Base-by-base conservation (phyloP, 2,888 invertebrate species). In the Teleogryllus oceanicus region DNA sequence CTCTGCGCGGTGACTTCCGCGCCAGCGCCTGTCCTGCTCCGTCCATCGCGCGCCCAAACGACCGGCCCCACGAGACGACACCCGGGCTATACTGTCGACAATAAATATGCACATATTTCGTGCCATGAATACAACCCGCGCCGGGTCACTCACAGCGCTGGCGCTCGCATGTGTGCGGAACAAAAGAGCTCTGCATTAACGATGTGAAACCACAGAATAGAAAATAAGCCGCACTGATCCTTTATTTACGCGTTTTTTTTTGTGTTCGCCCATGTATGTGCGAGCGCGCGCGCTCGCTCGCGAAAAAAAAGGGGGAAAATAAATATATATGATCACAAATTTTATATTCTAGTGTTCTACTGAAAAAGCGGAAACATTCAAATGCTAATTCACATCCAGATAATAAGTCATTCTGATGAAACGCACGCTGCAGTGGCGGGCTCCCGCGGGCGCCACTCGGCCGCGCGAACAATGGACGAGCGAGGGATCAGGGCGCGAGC, bases 151-250 rank as follows among this genome's bases (percentile, higher is more conserved):
- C 62, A 62, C 16, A 13, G 16, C 62, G 62, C 62, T 13, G 16
- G 62, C 62, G 62, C 62, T 5, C 13, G 16, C 62, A 8, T 37
- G 37, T 37, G 37, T 8, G 16, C 16, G 16, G 62, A 62, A 62
- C 62, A 62, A 62, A 62, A 62, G 62, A 62, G 62, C 13, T 4
- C 62, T n/a, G 62, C 62, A 62, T 62, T 62, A 62, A 62, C 62
- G 62, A 62, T 62, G 62, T 62, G 62, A 62, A 62, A 62, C 62
- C 62, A 62, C 62, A 62, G 62, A 62, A 62, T 62, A 62, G 62
- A 62, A 62, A 62, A 62, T 62, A 62, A 62, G 62, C 62, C 62
- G 16, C 16, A n/a, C 13, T 62, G 16, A 62, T 62, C 62, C 62
- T 62, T 62, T 62, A 62, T 62, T 62, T 62, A 62, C 62, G 62